phyloP scores from a whole-genome alignment of 2,113 vertebrate species.

The Tachysurus vachellii region DNA sequence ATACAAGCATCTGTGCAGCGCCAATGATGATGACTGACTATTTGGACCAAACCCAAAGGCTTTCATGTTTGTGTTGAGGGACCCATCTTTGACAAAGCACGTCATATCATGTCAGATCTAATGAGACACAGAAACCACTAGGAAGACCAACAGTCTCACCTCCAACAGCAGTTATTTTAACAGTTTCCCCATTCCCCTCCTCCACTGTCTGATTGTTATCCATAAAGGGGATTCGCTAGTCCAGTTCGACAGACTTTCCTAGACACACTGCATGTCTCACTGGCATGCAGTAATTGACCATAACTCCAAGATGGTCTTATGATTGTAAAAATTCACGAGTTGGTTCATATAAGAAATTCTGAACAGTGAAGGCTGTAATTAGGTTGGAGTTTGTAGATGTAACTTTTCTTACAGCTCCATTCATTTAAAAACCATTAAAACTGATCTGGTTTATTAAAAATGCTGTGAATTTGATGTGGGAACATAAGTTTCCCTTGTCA shows the following conservation, averaged over 20 bases:
- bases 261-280: not conserved
- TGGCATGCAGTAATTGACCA: slow-evolving; percentile 45
- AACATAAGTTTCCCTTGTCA: not conserved
- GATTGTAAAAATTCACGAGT: not conserved
- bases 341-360: not conserved
- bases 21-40: slow-evolving; percentile 27
- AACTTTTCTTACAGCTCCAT: not conserved
- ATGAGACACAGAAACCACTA: slow-evolving; percentile 53
- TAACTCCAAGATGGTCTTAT: not conserved
- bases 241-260: not conserved
- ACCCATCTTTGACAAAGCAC: slow-evolving; percentile 59
- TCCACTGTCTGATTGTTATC: slow-evolving; percentile 14
- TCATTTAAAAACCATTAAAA: not conserved
- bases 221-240: slow-evolving; percentile 32
- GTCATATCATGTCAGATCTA: slow-evolving; percentile 63
- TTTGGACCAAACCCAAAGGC: slow-evolving; percentile 38
- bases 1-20: not conserved
- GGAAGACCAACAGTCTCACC: slow-evolving; percentile 57
- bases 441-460: not conserved
- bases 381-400: not conserved
- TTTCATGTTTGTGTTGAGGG: slow-evolving; percentile 48
- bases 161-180: slow-evolving; percentile 55
- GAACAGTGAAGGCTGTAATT: not conserved
- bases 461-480: not conserved
- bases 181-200: slow-evolving; percentile 52